Evolutionary conservation across 1,140 invertebrate species (phyloP).

Genomic region (Sinella curviseta): DNA sequence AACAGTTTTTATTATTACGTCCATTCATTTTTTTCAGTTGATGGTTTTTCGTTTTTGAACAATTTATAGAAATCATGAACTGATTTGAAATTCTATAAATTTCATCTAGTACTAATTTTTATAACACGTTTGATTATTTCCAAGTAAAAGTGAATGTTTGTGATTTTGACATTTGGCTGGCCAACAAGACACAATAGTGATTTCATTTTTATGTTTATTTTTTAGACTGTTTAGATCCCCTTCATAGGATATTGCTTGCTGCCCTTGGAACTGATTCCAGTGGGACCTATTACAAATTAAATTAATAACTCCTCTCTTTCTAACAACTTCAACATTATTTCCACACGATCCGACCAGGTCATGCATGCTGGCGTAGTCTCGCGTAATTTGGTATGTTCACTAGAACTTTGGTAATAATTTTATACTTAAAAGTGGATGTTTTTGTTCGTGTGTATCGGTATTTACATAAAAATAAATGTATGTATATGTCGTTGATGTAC

Average conservation of each 20-base stretch:
- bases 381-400: conserved; percentile 29
- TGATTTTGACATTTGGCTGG: background rate
- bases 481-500: too few species aligned
- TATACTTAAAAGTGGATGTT: conserved; percentile 1
- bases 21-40: too few species aligned
- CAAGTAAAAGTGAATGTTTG: too few species aligned
- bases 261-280: conserved; percentile 26
- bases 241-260: conserved; percentile 24
- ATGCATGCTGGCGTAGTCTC: conserved; percentile 31
- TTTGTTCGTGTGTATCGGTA: background rate
- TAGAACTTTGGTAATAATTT: conserved; percentile 21
- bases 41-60: too few species aligned
- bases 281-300: conserved; percentile 25
- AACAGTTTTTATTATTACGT: too few species aligned
- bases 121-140: too few species aligned
- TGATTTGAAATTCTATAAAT: too few species aligned
- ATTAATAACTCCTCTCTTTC: conserved; percentile 25
- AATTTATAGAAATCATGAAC: too few species aligned
- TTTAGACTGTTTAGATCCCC: conserved; percentile 23
- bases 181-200: background rate
- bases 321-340: conserved; percentile 26
- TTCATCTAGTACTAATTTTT: too few species aligned
- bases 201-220: conserved; percentile 24
- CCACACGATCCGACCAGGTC: conserved; percentile 25
- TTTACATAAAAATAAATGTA: background rate